Base-by-base conservation (phyloP, 2,888 invertebrate species). In the Brenthis hecate region DNA sequence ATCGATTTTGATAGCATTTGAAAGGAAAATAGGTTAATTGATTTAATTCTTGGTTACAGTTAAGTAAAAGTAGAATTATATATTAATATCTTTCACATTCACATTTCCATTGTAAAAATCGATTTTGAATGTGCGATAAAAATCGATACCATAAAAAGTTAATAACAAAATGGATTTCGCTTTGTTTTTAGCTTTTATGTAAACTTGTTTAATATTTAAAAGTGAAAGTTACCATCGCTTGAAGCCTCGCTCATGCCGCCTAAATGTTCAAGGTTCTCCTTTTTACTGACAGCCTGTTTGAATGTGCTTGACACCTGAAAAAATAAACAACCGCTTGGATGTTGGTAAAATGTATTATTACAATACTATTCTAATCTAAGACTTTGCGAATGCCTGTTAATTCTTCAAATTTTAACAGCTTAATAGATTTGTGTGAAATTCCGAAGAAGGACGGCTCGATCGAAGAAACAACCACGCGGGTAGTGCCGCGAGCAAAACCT, bases 241-340 rank as follows among this genome's bases (percentile, higher is more conserved):
- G 98, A 98, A 6, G 98, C 98, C 82, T 97, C 96, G 14, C 98
- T 98, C 94, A 98, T 98, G 19, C 99, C 99, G 16, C 98, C 98
- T 69, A 98, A 91, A 23, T 97, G 98, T 87, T 98, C 97, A 72
- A 99, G 93, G 81, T 98, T 98, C 85, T 97, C 97, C 84, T 97
- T 96, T 91, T 97, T 97, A 76, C 97, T 97, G 72, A 98, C 98
- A 68, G 96, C 96, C 83, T 97, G 97, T 89, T 98, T 98, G 91
- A 99, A 99, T 76, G 97, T 97, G 81, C 96, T 96, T 50, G 98
- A 96, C 51, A 99, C 95, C 89, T 92, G 84, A 1, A 67, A 70
- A 73, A 56, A 56, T 11, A 23, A 43, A 61, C 36, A 16, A 13
- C 11, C 6, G 6, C 13, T 50, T 58, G 48, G 13, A 50, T 60